Base-by-base conservation (phyloP, 2,797 vertebrate genomes). In the Gymnothorax javanicus region DNA sequence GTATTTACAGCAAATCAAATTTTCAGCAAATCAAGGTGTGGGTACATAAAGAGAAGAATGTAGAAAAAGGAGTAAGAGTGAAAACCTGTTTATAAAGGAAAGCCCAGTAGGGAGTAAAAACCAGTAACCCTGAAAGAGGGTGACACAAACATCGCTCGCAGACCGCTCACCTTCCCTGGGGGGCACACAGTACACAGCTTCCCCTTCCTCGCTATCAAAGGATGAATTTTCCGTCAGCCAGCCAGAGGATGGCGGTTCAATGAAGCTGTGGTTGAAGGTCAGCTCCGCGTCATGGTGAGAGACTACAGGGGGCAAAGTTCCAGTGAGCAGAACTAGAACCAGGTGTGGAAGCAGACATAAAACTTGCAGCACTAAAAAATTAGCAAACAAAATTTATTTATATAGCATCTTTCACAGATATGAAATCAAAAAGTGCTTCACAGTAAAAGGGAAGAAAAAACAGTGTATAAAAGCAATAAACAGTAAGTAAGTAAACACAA, bases 221-320 rank as follows among this genome's bases (percentile, higher is more conserved):
- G 97, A 98, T 3, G 97, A 99, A 73, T 97, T 97, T 20, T 98
- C 98, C 0, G 96, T 97, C 87, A 96, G 95, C 98, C 98, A 99
- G 0, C 96, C 97, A 0, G 96, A 95, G 0, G 98, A 99, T 0
- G 98, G 98, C 0, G 97, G 95, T 94, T 99, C 98, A 0, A 99
- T 99, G 93, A 99, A 99, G 93, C 98, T 99, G 95, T 98, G 98
- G 94, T 98, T 99, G 93, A 99, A 99, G 84, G 97, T 98, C 83
- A 98, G 93, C 91, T 99, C 98, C 0, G 96, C 93, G 86, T 99
- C 98, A 2, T 99, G 98, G 90, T 99, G 98, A 69, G 97, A 98
- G 13, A 99, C 98, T 99, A 92, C 87, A 43, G 43, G 79, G 87
- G 84, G 89, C 25, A 88, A 20, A 88, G 69, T 62, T 54, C 52